Evolutionary conservation across 1,140 invertebrate genomes (phyloP).

Genomic region (Scylla paramamosain): DNA sequence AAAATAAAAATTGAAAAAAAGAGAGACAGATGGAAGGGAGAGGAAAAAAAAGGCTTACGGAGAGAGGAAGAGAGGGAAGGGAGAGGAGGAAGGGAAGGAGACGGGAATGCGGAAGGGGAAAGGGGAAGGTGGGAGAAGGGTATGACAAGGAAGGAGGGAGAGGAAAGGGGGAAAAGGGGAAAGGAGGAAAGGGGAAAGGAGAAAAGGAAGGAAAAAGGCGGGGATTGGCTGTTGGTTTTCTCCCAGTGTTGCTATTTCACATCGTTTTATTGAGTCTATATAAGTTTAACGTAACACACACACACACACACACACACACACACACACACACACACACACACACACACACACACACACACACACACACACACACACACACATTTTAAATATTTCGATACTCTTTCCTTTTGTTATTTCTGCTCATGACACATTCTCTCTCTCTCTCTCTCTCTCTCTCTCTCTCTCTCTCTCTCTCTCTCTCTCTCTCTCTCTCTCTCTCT

Average conservation of each 20-base stretch:
- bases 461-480: constrained; percentile 38
- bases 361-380: constrained; percentile 12
- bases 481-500: constrained; percentile 31
- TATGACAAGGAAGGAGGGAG: neutral
- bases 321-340: neutral
- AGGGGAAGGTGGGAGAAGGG: neutral
- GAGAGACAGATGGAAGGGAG: neutral
- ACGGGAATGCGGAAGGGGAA: neutral
- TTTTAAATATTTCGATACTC: neutral
- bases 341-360: neutral
- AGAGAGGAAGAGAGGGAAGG: neutral
- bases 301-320: neutral
- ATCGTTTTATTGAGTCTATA: no score
- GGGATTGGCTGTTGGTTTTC: neutral
- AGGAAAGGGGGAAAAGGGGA: neutral
- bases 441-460: constrained; percentile 41
- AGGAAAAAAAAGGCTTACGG: neutral
- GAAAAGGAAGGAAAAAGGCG: neutral
- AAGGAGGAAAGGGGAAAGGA: neutral
- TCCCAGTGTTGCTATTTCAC: no score
- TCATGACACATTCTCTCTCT: constrained; percentile 26
- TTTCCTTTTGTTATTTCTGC: neutral
- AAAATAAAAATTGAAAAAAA: neutral
- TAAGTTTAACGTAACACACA: no score
- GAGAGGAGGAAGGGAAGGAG: neutral